Percentiles rank a stretch among this genome's conserved stretches.
These are phyloP conservation scores for Ceratotherium simum DNA, from an alignment of 2,113 vertebrate genomes.

Conservation along the genomic window DNA sequence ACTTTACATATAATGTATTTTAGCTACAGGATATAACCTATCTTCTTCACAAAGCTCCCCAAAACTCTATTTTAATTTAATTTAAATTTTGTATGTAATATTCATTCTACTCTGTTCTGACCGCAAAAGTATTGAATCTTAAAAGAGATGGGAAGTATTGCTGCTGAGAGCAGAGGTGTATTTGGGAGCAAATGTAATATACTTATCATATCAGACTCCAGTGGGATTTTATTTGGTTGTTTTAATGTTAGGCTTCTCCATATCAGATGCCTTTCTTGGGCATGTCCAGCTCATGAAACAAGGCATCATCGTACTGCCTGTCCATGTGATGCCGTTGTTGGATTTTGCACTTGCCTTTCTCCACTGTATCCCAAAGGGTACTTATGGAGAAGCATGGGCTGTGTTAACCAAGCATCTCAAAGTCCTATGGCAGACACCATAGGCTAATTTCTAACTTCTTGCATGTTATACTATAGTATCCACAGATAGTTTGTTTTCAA, in stretches of 20 bases:
- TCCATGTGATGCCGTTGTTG: neutral
- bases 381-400: neutral
- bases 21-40: neutral
- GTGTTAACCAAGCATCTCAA: neutral
- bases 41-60: neutral
- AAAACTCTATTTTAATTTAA: slow-evolving; percentile 8
- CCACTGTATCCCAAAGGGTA: neutral
- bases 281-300: neutral
- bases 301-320: neutral
- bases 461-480: neutral
- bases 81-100: neutral
- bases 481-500: slow-evolving; percentile 31
- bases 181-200: slow-evolving; percentile 16
- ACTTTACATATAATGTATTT: neutral
- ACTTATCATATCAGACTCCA: neutral
- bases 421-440: neutral
- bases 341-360: neutral
- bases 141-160: neutral
- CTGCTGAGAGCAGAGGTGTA: neutral
- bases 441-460: neutral
- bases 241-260: slow-evolving; percentile 18
- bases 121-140: slow-evolving; percentile 23
- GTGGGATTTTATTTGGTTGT: neutral
- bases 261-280: neutral
- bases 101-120: slow-evolving; percentile 28